phyloP scores from a whole-genome alignment of 2,113 vertebrate genomes.

The Indicator maculatus region DNA sequence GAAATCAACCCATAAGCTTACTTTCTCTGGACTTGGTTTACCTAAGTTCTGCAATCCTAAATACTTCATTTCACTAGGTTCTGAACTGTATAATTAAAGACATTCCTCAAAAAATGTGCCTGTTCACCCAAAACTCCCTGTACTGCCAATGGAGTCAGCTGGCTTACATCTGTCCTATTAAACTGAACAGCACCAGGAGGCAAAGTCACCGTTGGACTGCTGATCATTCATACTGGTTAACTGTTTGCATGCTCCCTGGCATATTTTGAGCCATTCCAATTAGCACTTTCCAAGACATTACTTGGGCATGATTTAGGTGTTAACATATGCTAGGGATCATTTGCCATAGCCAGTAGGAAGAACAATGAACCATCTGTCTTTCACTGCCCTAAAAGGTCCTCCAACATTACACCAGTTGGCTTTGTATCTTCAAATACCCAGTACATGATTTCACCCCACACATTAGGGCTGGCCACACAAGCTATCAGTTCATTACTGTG shows the following conservation, averaged over 20 bases:
- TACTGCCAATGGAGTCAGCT: neutral
- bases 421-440: neutral
- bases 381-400: neutral
- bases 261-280: neutral
- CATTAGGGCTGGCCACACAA: neutral
- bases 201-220: neutral
- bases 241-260: neutral
- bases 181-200: neutral
- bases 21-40: neutral
- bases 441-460: neutral
- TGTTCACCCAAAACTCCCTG: neutral
- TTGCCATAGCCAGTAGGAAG: neutral
- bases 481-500: neutral
- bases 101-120: neutral
- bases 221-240: neutral
- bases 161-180: neutral
- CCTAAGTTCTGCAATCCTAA: neutral
- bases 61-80: neutral
- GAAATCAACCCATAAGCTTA: neutral
- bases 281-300: neutral
- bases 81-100: neutral
- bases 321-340: neutral
- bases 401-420: neutral
- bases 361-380: constrained; percentile 16
- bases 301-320: neutral